Evolutionary conservation across 2,113 vertebrate genomes (phyloP).

Genomic region (Bettongia penicillata): DNA sequence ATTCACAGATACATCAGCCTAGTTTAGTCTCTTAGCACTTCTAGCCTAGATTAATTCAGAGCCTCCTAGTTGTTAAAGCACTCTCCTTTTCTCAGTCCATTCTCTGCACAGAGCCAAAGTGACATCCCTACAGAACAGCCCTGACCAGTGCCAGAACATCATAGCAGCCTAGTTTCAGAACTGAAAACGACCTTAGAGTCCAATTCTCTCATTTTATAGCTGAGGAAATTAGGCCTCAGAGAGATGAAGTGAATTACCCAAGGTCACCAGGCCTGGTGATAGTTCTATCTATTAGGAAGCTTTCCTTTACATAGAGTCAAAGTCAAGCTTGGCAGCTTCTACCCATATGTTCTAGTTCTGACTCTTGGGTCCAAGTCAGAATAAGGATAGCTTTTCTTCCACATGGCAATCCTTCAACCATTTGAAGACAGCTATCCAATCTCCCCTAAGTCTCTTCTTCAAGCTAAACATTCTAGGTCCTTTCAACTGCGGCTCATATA

Average conservation of each 20-base stretch:
- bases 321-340: neutral
- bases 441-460: neutral
- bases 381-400: neutral
- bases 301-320: neutral
- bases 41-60: neutral
- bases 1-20: neutral
- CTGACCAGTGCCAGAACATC: neutral
- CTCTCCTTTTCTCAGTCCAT: neutral
- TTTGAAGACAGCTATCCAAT: neutral
- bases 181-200: neutral
- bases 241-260: neutral
- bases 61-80: neutral
- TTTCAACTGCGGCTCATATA: neutral
- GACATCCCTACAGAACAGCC: neutral
- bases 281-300: neutral
- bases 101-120: neutral
- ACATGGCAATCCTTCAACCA: neutral
- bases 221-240: neutral
- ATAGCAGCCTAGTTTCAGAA: neutral
- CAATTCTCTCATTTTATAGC: neutral
- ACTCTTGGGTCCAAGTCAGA: neutral
- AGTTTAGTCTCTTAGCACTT: neutral
- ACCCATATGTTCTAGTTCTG: neutral
- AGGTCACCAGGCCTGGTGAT: neutral
- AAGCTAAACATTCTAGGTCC: neutral